Base-by-base conservation (phyloP, 2,797 vertebrate species). In the Pristis pectinata region DNA sequence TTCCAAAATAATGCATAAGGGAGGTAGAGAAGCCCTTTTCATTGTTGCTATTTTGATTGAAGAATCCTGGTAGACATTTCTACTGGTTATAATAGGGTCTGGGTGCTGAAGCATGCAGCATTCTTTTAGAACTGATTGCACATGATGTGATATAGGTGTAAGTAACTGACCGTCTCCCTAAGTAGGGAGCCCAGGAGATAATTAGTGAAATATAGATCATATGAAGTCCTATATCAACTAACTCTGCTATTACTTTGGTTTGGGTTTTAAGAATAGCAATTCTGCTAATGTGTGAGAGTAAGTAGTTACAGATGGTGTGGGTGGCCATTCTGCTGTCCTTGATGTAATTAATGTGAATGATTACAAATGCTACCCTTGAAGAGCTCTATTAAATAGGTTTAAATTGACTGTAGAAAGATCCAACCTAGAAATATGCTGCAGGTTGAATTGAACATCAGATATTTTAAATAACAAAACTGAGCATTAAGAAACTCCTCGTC, bases 391-490 rank as follows among this genome's bases (percentile, higher is more conserved):
- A 89, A 89, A 37, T 8, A n/a, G 59, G 59, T n/a, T 64, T 89
- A 67, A 9, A 91, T 67, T 67, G 37, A 19, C 15, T 76, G 49
- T 74, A 53, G 76, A 34, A 67, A 76, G 11, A 49, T 74, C 11
- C 27, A 53, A 27, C 37, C 24, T 30, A 37, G 24, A 93, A 19
- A 30, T 64, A 22, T 89, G 56, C 30, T 17, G 61, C n/a, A 93
- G 67, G 49, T 56, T 94, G 49, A 53, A 94, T 53, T 24, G 24
- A 53, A 8, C 17, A 17, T 30, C 70, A 74, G 27, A 11, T 70
- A 74, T 93, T 93, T 74, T 34, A 93, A 93, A n/a, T 11, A 74
- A 44, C 44, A 93, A 53, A 74, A 53, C 67, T 74, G 92, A 93
- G 13, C 44, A 53, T 34, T 41, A 67, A 44, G 44, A n/a, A 53